Evolutionary conservation across 2,797 vertebrate species (phyloP).

Genomic region (Myotis findleyi): DNA sequence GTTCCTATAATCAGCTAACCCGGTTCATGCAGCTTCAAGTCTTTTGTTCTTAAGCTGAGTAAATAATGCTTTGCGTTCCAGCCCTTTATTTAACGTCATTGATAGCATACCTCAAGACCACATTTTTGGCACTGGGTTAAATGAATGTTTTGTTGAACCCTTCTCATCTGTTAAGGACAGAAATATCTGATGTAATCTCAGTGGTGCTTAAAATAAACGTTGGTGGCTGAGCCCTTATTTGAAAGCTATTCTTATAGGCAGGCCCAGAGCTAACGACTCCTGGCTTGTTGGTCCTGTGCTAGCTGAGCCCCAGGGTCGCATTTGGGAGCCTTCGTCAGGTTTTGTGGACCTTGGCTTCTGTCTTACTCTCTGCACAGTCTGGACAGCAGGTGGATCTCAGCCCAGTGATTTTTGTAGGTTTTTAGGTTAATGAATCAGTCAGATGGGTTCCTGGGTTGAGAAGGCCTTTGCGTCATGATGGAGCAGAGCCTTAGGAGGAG

Average conservation of each 20-base stretch:
- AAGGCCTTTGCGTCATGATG: neutral
- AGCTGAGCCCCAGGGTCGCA: neutral
- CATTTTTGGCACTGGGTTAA: conserved; percentile 75
- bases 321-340: neutral
- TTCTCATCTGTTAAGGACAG: conserved; percentile 70
- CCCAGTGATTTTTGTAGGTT: neutral
- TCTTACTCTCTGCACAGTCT: neutral
- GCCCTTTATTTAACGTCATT: conserved; percentile 57
- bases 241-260: conserved; percentile 63
- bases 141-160: conserved; percentile 67
- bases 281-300: neutral
- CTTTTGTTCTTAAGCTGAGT: conserved; percentile 76
- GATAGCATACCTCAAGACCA: conserved; percentile 64
- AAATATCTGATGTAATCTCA: conserved; percentile 64
- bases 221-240: conserved; percentile 43
- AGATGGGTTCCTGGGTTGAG: neutral
- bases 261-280: neutral
- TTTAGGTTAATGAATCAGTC: neutral
- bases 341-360: neutral
- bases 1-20: conserved; percentile 59
- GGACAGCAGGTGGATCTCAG: neutral
- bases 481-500: neutral
- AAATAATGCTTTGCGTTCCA: conserved; percentile 79
- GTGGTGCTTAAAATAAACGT: conserved; percentile 63
- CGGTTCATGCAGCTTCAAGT: conserved; percentile 63